These are phyloP conservation scores for Teinopalpus imperialis DNA, from an alignment of 2,888 invertebrate genomes.

Conservation along the genomic window DNA sequence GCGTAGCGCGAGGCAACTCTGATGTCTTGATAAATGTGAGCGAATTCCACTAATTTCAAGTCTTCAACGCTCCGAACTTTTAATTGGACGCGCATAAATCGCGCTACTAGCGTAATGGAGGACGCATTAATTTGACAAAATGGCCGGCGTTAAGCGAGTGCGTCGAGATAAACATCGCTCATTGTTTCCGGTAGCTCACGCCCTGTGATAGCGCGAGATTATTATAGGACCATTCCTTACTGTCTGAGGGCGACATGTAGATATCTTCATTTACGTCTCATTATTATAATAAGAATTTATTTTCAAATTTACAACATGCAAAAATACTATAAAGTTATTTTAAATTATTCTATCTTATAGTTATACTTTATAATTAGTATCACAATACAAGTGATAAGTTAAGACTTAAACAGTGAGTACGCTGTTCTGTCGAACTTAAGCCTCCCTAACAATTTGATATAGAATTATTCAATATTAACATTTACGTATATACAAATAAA, in stretches of 20 bases:
- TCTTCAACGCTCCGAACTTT: conserved; percentile 75
- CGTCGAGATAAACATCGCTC: conserved; percentile 74
- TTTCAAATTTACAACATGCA: too few species aligned
- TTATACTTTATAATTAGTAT: too few species aligned
- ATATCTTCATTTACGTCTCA: neutral
- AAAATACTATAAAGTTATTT: too few species aligned
- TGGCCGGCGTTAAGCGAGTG: conserved; percentile 54
- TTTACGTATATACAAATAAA: too few species aligned
- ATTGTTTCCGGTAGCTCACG: conserved; percentile 57
- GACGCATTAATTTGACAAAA: conserved; percentile 76
- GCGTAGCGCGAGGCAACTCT: conserved; percentile 74
- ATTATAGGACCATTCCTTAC: conserved; percentile 17
- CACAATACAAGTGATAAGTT: too few species aligned
- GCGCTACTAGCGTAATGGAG: conserved; percentile 59
- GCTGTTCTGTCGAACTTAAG: too few species aligned
- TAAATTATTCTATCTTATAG: too few species aligned
- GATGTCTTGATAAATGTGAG: conserved; percentile 81
- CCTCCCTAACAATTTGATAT: too few species aligned
- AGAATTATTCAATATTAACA: too few species aligned
- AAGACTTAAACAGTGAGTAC: too few species aligned
- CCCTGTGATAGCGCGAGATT: conserved; percentile 34
- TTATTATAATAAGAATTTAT: too few species aligned
- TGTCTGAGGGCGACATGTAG: neutral
- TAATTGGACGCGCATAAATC: conserved; percentile 79
- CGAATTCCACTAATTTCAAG: conserved; percentile 78